These are phyloP conservation scores for Adelognathus sp. DNA, from an alignment of 2,888 invertebrate genomes.

Conservation along the genomic window DNA sequence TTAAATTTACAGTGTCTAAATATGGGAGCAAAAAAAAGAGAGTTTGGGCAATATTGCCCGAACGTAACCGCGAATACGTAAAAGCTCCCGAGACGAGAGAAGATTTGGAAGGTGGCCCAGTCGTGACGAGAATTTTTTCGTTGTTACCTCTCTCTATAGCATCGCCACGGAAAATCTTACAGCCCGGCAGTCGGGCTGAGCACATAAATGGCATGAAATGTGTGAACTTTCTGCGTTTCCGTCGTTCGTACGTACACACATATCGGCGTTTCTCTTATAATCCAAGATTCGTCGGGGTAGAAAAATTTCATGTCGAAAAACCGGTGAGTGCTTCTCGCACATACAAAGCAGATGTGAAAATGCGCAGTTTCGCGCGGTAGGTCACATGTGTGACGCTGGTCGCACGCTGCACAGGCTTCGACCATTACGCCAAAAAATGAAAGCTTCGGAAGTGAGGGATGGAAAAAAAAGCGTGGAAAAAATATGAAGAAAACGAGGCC, in stretches of 20 bases:
- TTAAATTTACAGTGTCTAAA: slow-evolving; percentile 1
- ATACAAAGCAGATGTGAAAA: not conserved
- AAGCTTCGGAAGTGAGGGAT: not conserved
- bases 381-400: slow-evolving; percentile 14
- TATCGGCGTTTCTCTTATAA: not conserved
- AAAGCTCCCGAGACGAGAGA: slow-evolving; percentile 23
- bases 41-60: slow-evolving; percentile 1
- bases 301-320: slow-evolving; percentile 17
- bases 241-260: not conserved
- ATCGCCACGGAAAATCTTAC: not conserved
- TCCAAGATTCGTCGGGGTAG: slow-evolving; percentile 15
- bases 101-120: slow-evolving; percentile 41
- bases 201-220: slow-evolving; percentile 35
- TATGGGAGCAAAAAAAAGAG: slow-evolving; percentile 12
- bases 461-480: slow-evolving; percentile 13
- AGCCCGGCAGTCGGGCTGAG: not conserved
- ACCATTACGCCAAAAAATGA: slow-evolving; percentile 36
- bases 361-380: slow-evolving; percentile 6
- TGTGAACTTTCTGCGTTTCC: slow-evolving; percentile 31
- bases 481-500: slow-evolving; percentile 43
- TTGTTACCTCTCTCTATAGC: not conserved
- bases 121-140: slow-evolving; percentile 33
- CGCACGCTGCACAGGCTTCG: slow-evolving; percentile 23
- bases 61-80: slow-evolving; percentile 16
- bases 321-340: not conserved